Evolutionary conservation across 1,140 invertebrate genomes (phyloP), one percentile per base, ranked within the genome.

Genomic region (Atta texana): DNA sequence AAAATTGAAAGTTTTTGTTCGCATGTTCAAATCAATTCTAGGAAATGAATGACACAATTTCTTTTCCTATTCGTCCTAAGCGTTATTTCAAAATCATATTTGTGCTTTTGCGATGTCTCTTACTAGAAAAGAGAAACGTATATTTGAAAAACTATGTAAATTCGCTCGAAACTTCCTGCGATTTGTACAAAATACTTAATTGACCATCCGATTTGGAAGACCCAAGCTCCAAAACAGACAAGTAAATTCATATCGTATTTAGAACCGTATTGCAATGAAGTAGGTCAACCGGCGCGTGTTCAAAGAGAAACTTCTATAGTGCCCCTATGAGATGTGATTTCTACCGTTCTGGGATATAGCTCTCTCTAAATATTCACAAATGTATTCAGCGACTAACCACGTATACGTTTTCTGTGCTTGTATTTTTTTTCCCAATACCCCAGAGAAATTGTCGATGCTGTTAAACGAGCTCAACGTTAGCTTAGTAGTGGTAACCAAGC

Each of bases 281-380:
- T 93, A 92, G 93, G 93, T 94, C 93, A 93, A 88, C 89, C 89
- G 80, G 85, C 76, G 82, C 78, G 91, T 87, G 84, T 89, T 88
- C 84, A 78, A 93, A 92, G 89, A 69, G 55, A n/a, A 88, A 87
- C 84, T 90, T 84, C 87, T 89, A 89, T 89, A 90, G 71, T 31
- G 74, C 61, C 66, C 63, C 53, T 39, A 84, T 74, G 24, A 84
- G 82, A 88, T 82, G 89, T 88, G 90, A 92, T 92, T 93, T 92
- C 89, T 93, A 82, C 75, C 80, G 72, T 89, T 87, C 59, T 66
- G 74, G 75, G 69, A 72, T 49, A 44, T 59, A 39, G 34, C 49
- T 51, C 53, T 63, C 10, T 82, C 68, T 44, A 82, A 89, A 89
- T 49, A 77, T 85, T 84, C 69, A 84, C 69, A 74, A 84, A 71